A percentile compares a stretch with the other conserved stretches of the same genome.
Conservation (phyloP, 1,140 invertebrate species). For the Nebria ingens region DNA sequence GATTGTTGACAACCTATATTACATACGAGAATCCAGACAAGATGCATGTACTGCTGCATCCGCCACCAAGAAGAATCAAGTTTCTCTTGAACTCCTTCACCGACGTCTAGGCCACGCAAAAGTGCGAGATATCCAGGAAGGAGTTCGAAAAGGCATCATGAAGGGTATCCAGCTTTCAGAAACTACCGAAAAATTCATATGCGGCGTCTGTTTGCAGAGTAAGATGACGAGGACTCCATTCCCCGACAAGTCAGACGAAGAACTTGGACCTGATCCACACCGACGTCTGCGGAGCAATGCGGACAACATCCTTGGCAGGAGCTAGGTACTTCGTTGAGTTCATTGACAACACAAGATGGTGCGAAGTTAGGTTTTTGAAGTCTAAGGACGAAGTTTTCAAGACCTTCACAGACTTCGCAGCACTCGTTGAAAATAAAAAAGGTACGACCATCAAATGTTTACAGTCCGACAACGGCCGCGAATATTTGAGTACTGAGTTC, state of each 20-base stretch:
- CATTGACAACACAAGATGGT: too few species aligned
- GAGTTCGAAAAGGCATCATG: background rate
- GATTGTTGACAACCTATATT: background rate
- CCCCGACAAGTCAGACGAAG: background rate
- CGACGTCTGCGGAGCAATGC: slow-evolving; percentile 34
- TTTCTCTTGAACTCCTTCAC: background rate
- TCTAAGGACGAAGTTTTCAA: too few species aligned
- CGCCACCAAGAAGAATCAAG: background rate
- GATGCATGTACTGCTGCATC: background rate
- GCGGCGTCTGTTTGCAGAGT: background rate
- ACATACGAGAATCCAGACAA: background rate
- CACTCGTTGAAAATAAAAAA: too few species aligned
- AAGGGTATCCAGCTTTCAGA: background rate
- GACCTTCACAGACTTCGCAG: too few species aligned
- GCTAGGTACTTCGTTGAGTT: slow-evolving; percentile 34
- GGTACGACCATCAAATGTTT: too few species aligned
- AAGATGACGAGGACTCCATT: background rate
- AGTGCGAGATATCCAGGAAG: background rate
- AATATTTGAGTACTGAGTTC: too few species aligned
- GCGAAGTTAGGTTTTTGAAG: too few species aligned
- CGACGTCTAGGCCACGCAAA: background rate
- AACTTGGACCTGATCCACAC: too few species aligned
- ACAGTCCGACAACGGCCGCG: too few species aligned
- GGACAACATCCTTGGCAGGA: slow-evolving; percentile 25
- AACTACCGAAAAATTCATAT: background rate